Evolutionary conservation across 1,140 invertebrate genomes (phyloP), one percentile per base, ranked within the genome.

Genomic region (Trachymyrmex septentrionalis): DNA sequence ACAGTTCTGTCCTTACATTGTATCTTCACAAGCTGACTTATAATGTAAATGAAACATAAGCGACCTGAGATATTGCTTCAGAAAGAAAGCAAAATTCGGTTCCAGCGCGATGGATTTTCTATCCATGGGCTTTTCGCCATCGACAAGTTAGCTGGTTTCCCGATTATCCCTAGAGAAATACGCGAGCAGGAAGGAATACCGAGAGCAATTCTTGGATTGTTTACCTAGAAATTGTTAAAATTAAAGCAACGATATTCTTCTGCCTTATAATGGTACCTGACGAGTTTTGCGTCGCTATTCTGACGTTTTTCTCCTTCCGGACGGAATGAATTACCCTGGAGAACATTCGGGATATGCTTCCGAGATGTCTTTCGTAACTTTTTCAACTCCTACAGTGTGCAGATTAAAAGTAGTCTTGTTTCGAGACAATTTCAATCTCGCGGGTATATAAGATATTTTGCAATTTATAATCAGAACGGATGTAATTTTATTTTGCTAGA

Each of bases 161-260:
- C 63, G 61, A 76, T 78, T 78, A 78, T 91, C 92, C 86, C 91
- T 59, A 24, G 91, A 92, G 91, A 92, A 92, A 92, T 92, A 92
- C 87, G 50, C 44, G 38, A 34, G 24, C 27, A 2, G 64, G 82
- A n/a, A n/a, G n/a, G n/a, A n/a, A 86, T 48, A 50, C 19, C 12
- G 77, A 63, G 69, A 87, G 81, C 89, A 92, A 91, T 92, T 86
- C 84, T 64, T 67, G 84, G 87, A 91, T 91, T 91, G 87, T 89
- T 89, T 89, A 87, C 38, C 72, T 53, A 71, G 72, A 85, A 89
- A 91, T 90, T 71, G 77, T 87, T 85, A 77, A 81, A 89, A 90
- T 89, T 87, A 88, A 90, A 87, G 71, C 78, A 78, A 69, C 59
- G 63, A 71, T 71, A 85, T 91, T 90, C 57, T 30, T 64, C 27